Percentiles rank a stretch among this genome's conserved stretches.
Evolutionary conservation across 2,797 vertebrate species (phyloP).

Genomic region (Lates japonicus): DNA sequence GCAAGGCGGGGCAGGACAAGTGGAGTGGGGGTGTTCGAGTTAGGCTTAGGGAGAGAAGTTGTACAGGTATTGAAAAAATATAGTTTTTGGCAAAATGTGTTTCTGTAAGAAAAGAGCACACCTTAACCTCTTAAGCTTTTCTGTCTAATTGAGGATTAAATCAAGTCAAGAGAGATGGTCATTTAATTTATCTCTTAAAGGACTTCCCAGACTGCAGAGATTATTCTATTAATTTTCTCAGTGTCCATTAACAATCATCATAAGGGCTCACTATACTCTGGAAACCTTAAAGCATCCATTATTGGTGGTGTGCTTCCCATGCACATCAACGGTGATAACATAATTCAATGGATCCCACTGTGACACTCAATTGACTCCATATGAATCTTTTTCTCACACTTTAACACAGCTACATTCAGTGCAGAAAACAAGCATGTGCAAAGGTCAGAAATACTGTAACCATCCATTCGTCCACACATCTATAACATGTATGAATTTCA

Average conservation of each 20-base stretch:
- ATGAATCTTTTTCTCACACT: background rate
- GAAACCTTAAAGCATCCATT: conserved; percentile 20
- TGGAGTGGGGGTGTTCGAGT: conserved; percentile 23
- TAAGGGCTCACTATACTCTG: background rate
- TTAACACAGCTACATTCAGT: conserved; percentile 2
- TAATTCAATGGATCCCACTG: conserved; percentile 25
- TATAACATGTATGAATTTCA: conserved; percentile 13
- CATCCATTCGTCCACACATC: conserved; percentile 22
- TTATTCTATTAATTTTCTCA: background rate
- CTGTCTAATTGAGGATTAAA: conserved; percentile 39
- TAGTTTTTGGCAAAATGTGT: background rate
- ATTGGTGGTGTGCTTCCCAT: conserved; percentile 8
- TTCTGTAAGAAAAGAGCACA: background rate
- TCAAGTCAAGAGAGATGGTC: background rate
- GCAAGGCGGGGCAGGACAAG: conserved; percentile 63
- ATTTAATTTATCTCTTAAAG: conserved; percentile 20
- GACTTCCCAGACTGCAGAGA: background rate
- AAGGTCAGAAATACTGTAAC: conserved; percentile 16
- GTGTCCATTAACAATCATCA: conserved; percentile 6
- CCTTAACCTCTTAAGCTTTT: conserved; percentile 3
- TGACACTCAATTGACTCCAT: conserved; percentile 8
- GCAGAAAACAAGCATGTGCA: conserved; percentile 21
- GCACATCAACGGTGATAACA: conserved; percentile 15
- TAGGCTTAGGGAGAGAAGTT: conserved; percentile 19
- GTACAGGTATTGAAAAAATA: background rate